These are phyloP conservation scores for Diplodus sargus DNA, from an alignment of 2,797 vertebrate genomes.

Conservation along the genomic window DNA sequence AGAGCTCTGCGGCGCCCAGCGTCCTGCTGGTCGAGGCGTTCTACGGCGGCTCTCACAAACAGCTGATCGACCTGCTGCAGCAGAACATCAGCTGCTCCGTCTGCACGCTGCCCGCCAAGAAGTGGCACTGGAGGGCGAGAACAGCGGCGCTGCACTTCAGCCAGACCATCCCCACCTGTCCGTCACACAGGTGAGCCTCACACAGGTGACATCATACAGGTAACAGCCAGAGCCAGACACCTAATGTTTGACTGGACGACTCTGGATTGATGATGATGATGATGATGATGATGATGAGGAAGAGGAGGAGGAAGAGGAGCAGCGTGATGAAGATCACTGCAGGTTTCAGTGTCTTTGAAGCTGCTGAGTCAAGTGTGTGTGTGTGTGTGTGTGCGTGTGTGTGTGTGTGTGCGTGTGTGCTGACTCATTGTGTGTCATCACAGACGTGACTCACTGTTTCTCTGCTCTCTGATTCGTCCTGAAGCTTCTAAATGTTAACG, in stretches of 20 bases:
- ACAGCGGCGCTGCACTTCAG: conserved; percentile 93
- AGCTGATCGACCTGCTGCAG: conserved; percentile 91
- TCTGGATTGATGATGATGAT: not conserved
- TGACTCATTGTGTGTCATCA: conserved; percentile 16
- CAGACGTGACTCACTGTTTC: conserved; percentile 1
- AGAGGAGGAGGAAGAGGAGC: not conserved
- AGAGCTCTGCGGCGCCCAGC: conserved; percentile 30
- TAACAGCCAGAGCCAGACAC: too few relatives aligned
- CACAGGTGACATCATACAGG: not conserved
- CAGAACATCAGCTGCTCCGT: conserved; percentile 85
- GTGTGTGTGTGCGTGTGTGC: too few relatives aligned
- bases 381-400: too few relatives aligned
- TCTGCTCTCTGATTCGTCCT: not conserved
- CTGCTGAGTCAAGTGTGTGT: conserved; percentile 5
- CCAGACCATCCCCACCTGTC: conserved; percentile 86
- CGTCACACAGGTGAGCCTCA: conserved; percentile 87
- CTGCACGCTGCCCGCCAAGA: conserved; percentile 92
- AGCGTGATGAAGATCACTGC: not conserved
- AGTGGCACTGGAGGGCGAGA: conserved; percentile 96
- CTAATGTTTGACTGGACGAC: too few relatives aligned
- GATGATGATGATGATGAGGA: too few relatives aligned
- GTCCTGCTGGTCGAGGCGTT: conserved; percentile 93
- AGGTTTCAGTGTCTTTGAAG: not conserved
- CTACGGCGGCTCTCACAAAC: conserved; percentile 95
- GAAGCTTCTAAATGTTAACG: too few relatives aligned